Percentiles rank a stretch among this genome's conserved stretches.
These are phyloP conservation scores for Dinoponera quadriceps DNA, from an alignment of 1,140 invertebrate genomes.

Conservation along the genomic window DNA sequence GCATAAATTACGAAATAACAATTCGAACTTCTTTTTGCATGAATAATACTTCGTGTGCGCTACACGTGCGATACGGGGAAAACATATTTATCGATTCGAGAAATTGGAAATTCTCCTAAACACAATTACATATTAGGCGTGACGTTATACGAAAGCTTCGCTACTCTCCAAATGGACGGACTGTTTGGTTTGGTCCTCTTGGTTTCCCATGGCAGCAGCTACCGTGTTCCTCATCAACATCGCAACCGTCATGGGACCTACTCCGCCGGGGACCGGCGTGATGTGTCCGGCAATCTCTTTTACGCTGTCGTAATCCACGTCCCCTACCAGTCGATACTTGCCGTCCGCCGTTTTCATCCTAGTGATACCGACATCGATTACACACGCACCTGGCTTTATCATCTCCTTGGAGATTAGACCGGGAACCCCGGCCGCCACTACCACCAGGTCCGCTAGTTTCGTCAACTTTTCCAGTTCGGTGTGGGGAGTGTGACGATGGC, in stretches of 20 bases:
- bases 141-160: conserved; percentile 6
- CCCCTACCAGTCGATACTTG: conserved; percentile 92
- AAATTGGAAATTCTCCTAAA: not conserved
- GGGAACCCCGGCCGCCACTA: conserved; percentile 93
- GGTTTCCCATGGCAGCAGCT: conserved; percentile 86
- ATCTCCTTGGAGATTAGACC: conserved; percentile 93
- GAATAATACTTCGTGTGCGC: conserved; percentile 33
- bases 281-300: conserved; percentile 92
- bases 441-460: conserved; percentile 92
- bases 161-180: conserved; percentile 8
- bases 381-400: conserved; percentile 94
- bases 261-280: conserved; percentile 95
- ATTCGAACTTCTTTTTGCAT: conserved; percentile 18
- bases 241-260: conserved; percentile 95
- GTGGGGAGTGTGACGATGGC: conserved; percentile 93
- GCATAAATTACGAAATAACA: conserved; percentile 5
- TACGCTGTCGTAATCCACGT: conserved; percentile 94
- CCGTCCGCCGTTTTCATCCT: conserved; percentile 88
- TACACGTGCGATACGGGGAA: conserved; percentile 7
- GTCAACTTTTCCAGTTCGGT: conserved; percentile 90
- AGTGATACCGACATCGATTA: conserved; percentile 96
- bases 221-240: conserved; percentile 96
- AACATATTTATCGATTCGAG: conserved; percentile 14
- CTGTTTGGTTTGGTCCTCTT: conserved; percentile 53
- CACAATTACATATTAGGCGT: not conserved